Evolutionary conservation across 2,888 invertebrate genomes (phyloP), one percentile per base, ranked within the genome.

Genomic region (Schizaphis graminum): DNA sequence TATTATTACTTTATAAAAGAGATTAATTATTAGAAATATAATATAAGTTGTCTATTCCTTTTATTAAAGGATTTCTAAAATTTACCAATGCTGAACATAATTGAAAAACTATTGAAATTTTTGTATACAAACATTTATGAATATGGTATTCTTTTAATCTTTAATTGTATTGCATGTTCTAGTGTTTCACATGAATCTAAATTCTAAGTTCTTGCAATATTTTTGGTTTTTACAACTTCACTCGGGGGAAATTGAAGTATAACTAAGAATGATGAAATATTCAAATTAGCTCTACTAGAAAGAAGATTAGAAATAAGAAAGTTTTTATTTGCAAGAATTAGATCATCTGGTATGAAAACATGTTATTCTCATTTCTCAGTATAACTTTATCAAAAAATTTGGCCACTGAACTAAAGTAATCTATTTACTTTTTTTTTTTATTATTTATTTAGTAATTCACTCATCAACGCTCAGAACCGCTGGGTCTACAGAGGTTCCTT

Each of bases 171-270:
- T 28, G 85, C 44, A n/a, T n/a, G n/a, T n/a, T n/a, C n/a, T n/a
- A n/a, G n/a, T n/a, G n/a, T n/a, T n/a, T n/a, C n/a, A n/a, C n/a
- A n/a, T n/a, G n/a, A n/a, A n/a, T n/a, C n/a, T n/a, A n/a, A n/a
- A n/a, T n/a, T n/a, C n/a, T n/a, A n/a, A n/a, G n/a, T n/a, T 49
- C 10, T 49, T 49, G 10, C 49, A 10, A 49, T 94, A 28, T 44
- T 94, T 44, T 91, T 87, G 7, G 67, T 91, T 49, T 41, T 26
- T 13, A 56, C 47, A 5, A 93, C 61, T 91, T 94, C 87, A 28
- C 21, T n/a, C 47, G 91, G 93, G 13, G 90, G 89, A 61, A 93
- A 94, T 57, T 94, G 94, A 28, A 57, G 53, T 56, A 8, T 44
- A 7, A 49, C 26, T 49, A 86, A 86, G 47, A 86, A 86, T 86